Evolutionary conservation across 2,797 vertebrate genomes (phyloP).

Genomic region (Schizopygopsis malacanthus): DNA sequence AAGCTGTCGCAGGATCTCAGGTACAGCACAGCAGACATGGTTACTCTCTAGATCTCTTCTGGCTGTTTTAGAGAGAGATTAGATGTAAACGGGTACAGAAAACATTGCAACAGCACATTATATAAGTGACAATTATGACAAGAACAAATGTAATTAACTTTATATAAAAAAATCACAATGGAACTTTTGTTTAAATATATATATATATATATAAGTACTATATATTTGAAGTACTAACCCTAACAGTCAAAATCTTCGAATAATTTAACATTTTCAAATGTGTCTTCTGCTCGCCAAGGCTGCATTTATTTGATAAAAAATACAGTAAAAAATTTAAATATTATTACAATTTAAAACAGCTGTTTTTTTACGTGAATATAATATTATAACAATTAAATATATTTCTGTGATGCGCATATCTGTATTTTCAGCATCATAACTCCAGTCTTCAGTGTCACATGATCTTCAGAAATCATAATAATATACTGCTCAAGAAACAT

Average conservation of each 20-base stretch:
- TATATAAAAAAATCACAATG: neutral
- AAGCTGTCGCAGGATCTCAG: too few species aligned
- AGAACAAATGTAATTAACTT: neutral
- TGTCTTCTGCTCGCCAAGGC: neutral
- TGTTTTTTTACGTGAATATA: neutral
- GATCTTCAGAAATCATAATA: neutral
- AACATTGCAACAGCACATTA: neutral
- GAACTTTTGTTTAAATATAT: neutral
- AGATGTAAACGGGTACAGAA: neutral
- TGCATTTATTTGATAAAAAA: neutral
- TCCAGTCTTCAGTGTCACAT: neutral
- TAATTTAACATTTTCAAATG: neutral
- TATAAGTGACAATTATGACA: neutral
- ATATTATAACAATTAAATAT: neutral
- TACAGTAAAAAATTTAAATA: neutral
- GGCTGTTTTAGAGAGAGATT: neutral
- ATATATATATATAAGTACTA: too few species aligned
- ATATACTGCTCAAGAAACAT: neutral
- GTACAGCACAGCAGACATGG: conserved; percentile 60
- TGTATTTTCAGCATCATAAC: neutral
- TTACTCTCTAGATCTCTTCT: neutral
- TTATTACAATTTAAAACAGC: neutral
- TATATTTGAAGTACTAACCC: neutral
- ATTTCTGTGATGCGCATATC: neutral
- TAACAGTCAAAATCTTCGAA: neutral